Percentiles rank a stretch among this genome's conserved stretches.
Evolutionary conservation across 2,113 vertebrate genomes (phyloP).

Genomic region (Eclectus roratus): DNA sequence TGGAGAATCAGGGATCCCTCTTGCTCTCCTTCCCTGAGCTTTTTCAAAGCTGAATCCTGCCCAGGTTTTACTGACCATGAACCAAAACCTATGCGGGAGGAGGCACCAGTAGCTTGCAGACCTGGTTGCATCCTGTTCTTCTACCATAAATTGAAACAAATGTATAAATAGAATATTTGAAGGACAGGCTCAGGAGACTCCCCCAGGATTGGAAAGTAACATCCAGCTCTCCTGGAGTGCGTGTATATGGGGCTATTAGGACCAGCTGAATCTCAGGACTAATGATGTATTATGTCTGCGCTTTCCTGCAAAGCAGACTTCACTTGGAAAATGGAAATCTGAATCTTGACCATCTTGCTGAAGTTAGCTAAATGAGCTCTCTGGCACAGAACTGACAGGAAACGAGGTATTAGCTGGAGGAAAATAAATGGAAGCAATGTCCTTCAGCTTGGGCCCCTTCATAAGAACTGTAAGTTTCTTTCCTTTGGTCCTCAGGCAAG

Average conservation of each 20-base stretch:
- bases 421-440: neutral
- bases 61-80: neutral
- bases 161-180: neutral
- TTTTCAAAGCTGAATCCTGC: neutral
- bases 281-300: neutral
- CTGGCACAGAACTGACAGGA: neutral
- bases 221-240: neutral
- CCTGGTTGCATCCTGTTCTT: neutral
- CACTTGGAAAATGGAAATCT: neutral
- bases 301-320: slow-evolving; percentile 3
- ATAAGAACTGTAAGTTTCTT: neutral
- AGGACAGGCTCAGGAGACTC: neutral
- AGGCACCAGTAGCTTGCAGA: neutral
- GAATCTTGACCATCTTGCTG: neutral
- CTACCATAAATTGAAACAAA: neutral
- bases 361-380: slow-evolving; percentile 11
- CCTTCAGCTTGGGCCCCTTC: neutral
- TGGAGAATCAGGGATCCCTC: neutral
- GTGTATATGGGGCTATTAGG: neutral
- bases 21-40: neutral
- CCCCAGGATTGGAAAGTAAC: neutral
- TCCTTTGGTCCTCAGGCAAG: neutral
- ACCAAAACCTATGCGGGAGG: neutral
- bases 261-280: neutral
- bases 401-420: neutral